These are phyloP conservation scores for Chunga burmeisteri DNA, from an alignment of 2,113 vertebrate species.

Conservation along the genomic window DNA sequence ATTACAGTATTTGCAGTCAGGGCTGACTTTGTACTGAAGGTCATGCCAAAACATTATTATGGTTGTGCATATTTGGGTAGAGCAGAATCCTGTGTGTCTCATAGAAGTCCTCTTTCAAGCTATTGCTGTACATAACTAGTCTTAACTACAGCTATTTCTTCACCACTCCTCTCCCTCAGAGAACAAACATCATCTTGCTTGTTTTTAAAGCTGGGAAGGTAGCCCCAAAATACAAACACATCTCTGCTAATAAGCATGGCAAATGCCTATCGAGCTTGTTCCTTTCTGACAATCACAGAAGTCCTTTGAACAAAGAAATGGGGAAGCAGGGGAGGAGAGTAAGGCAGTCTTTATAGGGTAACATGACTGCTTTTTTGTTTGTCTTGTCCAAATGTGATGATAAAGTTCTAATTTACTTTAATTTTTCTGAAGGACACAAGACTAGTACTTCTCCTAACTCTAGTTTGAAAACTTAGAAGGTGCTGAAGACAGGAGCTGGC, in stretches of 20 bases:
- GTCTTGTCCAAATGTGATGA: neutral
- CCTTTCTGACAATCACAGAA: neutral
- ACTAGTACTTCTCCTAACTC: neutral
- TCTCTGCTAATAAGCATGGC: neutral
- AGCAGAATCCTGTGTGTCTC: neutral
- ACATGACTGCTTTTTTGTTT: neutral
- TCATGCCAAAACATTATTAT: neutral
- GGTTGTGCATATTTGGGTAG: neutral
- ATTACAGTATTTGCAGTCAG: neutral
- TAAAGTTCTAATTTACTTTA: neutral
- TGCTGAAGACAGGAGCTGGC: neutral
- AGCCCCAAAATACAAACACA: neutral
- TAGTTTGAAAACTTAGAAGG: neutral
- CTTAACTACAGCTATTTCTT: neutral
- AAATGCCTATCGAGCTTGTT: neutral
- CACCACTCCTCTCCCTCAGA: neutral
- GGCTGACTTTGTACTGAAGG: neutral
- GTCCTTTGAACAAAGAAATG: neutral
- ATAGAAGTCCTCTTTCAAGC: neutral
- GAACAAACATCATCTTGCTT: neutral
- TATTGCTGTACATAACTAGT: neutral
- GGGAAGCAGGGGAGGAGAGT: neutral
- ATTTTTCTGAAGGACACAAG: neutral
- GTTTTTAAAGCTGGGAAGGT: constrained; percentile 3
- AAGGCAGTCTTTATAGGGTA: neutral